Evolutionary conservation across 2,888 invertebrate species (phyloP), one percentile per base, ranked within the genome.

Genomic region (Troides aeacus): DNA sequence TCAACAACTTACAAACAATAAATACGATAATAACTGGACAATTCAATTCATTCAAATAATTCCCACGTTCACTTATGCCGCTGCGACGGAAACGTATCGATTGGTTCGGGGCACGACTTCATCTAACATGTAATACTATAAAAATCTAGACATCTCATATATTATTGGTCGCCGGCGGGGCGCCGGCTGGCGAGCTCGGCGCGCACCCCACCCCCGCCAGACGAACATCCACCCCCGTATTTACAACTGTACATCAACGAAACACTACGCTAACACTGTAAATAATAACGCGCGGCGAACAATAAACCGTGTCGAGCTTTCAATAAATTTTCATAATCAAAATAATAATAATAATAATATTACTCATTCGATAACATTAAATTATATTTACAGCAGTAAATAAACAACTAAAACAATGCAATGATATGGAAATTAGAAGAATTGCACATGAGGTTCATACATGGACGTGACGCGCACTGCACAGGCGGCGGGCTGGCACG

Each of bases 191-290:
- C 70, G 53, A 15, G 39, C 64, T 12, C 59, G 42, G 24, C 8
- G 10, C 56, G 46, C 60, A 63, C 56, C 69, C 71, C 70, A 78
- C 71, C 73, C 74, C 72, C 75, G 86, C 88, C 77, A 81, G 80
- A 81, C 80, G 77, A 72, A 79, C 77, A 79, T 82, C 86, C 86
- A 89, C 82, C 80, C 80, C 80, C 83, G 79, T 92, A 92, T 92
- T 89, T 92, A 79, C 77, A 92, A 86, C 88, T 92, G 92, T 92
- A 92, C 92, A 92, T 88, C 83, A 91, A 92, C 89, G 88, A 89
- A 86, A 91, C 85, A 84, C 81, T 82, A 82, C 46, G 12, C 86
- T 85, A 88, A 86, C 85, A 85, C 80, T 84, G 84, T 85, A 85
- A 87, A 89, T 84, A 89, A 88, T 84, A 84, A 89, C 84, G 46